These are phyloP conservation scores for Cosmorhoe ocellata DNA, from an alignment of 2,888 invertebrate genomes.

Conservation along the genomic window DNA sequence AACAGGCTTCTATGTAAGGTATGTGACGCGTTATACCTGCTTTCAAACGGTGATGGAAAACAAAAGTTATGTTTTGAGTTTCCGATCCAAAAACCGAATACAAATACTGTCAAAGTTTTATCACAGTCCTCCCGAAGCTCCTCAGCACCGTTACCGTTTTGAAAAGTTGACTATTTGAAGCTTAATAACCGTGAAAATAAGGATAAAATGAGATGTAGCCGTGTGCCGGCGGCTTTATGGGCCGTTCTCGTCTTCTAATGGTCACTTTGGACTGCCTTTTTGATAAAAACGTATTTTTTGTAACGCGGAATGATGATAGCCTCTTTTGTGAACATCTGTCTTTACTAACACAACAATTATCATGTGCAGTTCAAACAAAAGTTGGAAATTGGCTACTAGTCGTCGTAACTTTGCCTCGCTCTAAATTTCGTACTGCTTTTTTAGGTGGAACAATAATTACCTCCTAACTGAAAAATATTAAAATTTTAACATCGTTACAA, in stretches of 20 bases:
- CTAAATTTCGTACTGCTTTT: too few species aligned
- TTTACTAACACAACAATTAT: too few species aligned
- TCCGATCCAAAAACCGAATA: not conserved
- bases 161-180: not conserved
- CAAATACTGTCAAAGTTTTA: not conserved
- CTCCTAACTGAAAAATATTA: too few species aligned
- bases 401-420: too few species aligned
- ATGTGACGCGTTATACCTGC: too few species aligned
- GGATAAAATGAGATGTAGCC: not conserved
- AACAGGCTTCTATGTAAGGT: too few species aligned
- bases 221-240: constrained; percentile 5
- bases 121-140: not conserved
- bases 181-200: constrained; percentile 3
- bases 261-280: constrained; percentile 2
- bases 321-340: too few species aligned
- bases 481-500: too few species aligned
- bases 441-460: too few species aligned
- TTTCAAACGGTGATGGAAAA: too few species aligned
- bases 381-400: too few species aligned
- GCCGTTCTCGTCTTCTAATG: constrained; percentile 1
- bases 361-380: too few species aligned
- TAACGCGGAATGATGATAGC: not conserved
- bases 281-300: constrained; percentile 11
- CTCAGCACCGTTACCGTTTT: not conserved
- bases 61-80: not conserved